Conservation (phyloP, 2,888 invertebrate species). For the Tricholauxania praeusta region DNA sequence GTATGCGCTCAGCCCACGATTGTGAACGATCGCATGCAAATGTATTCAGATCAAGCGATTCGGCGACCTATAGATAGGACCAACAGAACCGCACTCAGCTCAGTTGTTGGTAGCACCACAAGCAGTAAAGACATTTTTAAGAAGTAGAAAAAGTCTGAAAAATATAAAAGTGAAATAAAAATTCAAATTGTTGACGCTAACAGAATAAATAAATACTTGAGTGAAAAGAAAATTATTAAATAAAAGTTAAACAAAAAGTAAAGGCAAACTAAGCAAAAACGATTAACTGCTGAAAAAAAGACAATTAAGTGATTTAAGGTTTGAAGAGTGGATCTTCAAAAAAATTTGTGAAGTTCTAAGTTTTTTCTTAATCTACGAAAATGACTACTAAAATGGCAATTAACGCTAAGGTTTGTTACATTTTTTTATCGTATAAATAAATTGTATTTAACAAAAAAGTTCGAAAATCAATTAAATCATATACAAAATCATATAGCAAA, state of each 20-base stretch:
- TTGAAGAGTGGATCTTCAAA: background rate
- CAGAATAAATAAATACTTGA: conserved; percentile 27
- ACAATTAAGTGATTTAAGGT: conserved; percentile 22
- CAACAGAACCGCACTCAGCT: conserved; percentile 50
- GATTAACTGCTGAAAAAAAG: conserved; percentile 3
- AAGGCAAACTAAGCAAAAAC: conserved; percentile 30
- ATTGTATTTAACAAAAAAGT: too few species aligned
- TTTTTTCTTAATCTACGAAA: conserved; percentile 38
- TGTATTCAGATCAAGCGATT: background rate
- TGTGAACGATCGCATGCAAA: background rate
- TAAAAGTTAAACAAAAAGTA: conserved; percentile 1
- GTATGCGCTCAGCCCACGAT: background rate
- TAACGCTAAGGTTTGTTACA: conserved; percentile 59
- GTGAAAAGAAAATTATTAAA: conserved; percentile 21
- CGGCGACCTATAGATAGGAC: conserved; percentile 57
- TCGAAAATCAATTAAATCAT: too few species aligned
- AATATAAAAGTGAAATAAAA: too few species aligned
- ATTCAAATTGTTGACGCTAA: background rate
- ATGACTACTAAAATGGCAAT: conserved; percentile 65
- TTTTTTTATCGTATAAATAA: background rate
- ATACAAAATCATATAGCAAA: too few species aligned
- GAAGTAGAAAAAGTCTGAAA: too few species aligned
- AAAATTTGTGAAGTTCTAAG: background rate
- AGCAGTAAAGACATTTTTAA: conserved; percentile 51
- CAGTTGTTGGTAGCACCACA: conserved; percentile 60